Conservation (phyloP, 2,888 invertebrate species). For the Thereva nobilitata region DNA sequence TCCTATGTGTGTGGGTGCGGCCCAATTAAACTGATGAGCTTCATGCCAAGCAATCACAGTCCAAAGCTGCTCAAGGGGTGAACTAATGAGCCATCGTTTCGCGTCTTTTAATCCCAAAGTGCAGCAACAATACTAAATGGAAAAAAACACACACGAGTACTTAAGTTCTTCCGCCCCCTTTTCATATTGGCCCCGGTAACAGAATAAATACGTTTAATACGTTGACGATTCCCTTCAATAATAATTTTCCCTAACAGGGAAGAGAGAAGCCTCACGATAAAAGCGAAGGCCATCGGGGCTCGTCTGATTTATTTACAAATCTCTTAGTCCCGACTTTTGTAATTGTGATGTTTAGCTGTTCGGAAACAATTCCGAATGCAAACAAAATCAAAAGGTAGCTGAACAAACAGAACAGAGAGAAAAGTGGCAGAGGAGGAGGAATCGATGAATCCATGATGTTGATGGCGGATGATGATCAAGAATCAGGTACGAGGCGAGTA, state of each 20-base stretch:
- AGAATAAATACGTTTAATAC: constrained; percentile 20
- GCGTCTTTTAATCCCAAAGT: constrained; percentile 9
- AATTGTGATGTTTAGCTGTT: constrained; percentile 32
- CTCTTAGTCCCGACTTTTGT: constrained; percentile 22
- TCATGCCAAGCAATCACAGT: constrained; percentile 14
- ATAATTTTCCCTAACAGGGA: too few species aligned
- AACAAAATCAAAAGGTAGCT: constrained; percentile 13
- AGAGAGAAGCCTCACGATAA: constrained; percentile 3
- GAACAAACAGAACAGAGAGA: constrained; percentile 12
- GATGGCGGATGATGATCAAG: too few species aligned
- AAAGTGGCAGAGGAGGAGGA: constrained; percentile 13
- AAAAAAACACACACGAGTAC: not conserved
- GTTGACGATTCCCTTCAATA: constrained; percentile 13
- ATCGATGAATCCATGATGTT: not conserved
- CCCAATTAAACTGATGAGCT: constrained; percentile 36
- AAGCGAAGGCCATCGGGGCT: constrained; percentile 9
- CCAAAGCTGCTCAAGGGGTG: constrained; percentile 9
- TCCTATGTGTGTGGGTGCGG: constrained; percentile 23
- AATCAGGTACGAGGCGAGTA: too few species aligned
- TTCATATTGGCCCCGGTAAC: not conserved
- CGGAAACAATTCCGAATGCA: constrained; percentile 23
- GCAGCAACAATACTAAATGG: too few species aligned
- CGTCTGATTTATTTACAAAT: constrained; percentile 35
- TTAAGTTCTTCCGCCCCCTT: not conserved
- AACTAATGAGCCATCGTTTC: constrained; percentile 27